Evolutionary conservation across 1,140 invertebrate species (phyloP), one percentile per base, ranked within the genome.

Genomic region (Zaprionus inermis): DNA sequence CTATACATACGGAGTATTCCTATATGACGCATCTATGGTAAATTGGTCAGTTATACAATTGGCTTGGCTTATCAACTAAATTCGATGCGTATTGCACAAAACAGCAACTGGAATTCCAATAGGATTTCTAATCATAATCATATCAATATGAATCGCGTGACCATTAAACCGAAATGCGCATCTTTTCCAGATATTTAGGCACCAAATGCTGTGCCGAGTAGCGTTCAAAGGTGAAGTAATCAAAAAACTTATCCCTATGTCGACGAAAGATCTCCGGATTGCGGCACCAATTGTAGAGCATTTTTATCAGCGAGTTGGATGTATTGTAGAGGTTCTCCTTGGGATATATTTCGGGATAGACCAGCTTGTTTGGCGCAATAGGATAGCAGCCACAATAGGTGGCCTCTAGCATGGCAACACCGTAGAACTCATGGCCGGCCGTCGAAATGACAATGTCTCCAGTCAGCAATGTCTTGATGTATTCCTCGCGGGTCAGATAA

Each of bases 341-440:
- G 34, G 95, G 94, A 93, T 95, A 96, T 67, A 96, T 93, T 93
- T 96, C 96, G 1, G 96, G 96, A 93, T 97, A 97, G 0, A 96
- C 95, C 7, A 97, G 92, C 69, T 93, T 91, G 78, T 95, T 95
- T 30, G 96, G 96, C 56, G 94, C 94, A 14, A 96, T 81, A 4
- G 96, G 96, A 91, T 94, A 95, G 83, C 95, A 96, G 11, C 95
- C 95, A 66, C 93, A 93, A 72, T 93, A 94, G 7, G 93, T 93
- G n/a, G 95, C 95, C 92, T 97, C 96, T 54, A 96, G 82, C 94
- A 96, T 95, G 18, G 96, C 93, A 24, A 96, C 95, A 49, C 96
- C 96, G 92, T 95, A 96, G 90, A 96, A 96, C 91, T 96, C 96
- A 92, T 96, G 96, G 28, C 94, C 92, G 2, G 96, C 95, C n/a